phyloP scores from a whole-genome alignment of 2,888 invertebrate species.

The Lasioglossum morio region DNA sequence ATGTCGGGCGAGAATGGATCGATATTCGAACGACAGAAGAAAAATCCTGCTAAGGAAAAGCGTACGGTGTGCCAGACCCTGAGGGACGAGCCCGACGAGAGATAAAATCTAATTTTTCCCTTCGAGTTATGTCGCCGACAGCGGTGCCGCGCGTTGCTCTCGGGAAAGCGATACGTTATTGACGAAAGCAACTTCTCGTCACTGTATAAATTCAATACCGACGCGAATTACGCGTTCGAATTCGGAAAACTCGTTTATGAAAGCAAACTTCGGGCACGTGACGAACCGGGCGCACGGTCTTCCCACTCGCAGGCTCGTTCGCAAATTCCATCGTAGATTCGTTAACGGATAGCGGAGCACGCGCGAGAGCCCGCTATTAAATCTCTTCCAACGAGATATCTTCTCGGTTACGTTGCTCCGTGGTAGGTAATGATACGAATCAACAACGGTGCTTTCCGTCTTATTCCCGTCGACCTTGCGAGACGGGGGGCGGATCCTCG shows the following conservation, averaged over 20 bases:
- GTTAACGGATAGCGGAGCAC: background rate
- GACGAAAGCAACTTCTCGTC: background rate
- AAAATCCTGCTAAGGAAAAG: constrained; percentile 5
- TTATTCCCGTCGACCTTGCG: background rate
- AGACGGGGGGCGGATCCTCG: background rate
- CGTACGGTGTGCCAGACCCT: constrained; percentile 7
- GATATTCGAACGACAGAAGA: constrained; percentile 29
- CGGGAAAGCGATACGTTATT: background rate
- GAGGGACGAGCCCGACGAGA: background rate
- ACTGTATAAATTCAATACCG: constrained; percentile 4
- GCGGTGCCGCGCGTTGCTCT: background rate
- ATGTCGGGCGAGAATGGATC: constrained; percentile 10
- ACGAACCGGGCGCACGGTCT: background rate
- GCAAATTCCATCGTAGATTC: constrained; percentile 16
- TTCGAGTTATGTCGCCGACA: constrained; percentile 6
- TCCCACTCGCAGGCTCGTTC: background rate
- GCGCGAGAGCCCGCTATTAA: background rate
- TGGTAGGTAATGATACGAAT: background rate
- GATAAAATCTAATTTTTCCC: constrained; percentile 23
- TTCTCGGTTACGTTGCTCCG: background rate
- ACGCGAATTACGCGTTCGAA: constrained; percentile 2
- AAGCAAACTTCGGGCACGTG: background rate
- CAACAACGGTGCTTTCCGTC: background rate
- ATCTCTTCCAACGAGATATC: constrained; percentile 2
- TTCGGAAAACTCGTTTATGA: constrained; percentile 1